Conservation (phyloP, 2,888 invertebrate species). For the Drosophila atroscutellata region DNA sequence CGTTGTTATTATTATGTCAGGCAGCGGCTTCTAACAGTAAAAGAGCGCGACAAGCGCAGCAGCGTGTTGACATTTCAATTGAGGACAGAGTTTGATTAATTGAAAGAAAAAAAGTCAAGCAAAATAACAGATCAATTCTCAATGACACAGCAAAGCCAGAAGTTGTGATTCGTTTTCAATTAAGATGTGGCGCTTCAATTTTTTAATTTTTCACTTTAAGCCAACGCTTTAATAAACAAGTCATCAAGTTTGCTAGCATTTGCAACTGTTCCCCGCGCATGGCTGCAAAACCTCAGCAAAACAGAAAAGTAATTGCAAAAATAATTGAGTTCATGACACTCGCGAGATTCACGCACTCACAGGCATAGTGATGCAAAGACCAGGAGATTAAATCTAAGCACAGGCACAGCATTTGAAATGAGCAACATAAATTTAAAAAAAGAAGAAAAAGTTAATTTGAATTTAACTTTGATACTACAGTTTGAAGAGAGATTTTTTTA, state of each 20-base stretch:
- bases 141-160: constrained; percentile 49
- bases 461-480: neutral
- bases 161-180: constrained; percentile 43
- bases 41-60: constrained; percentile 1
- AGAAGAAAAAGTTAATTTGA: neutral
- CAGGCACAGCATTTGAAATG: constrained; percentile 17
- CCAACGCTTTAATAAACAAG: constrained; percentile 23
- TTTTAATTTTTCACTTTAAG: neutral
- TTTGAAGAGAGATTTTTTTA: neutral
- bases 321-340: constrained; percentile 77
- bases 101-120: constrained; percentile 39
- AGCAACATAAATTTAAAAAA: neutral
- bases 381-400: constrained; percentile 23
- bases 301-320: constrained; percentile 70
- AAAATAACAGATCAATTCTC: constrained; percentile 34
- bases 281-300: constrained; percentile 46
- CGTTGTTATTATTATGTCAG: constrained; percentile 66
- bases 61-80: constrained; percentile 73
- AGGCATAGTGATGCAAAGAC: neutral
- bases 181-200: constrained; percentile 19
- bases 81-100: constrained; percentile 66
- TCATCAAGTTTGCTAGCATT: constrained; percentile 33
- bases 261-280: constrained; percentile 19
- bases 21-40: constrained; percentile 44
- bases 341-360: constrained; percentile 54